Percentiles rank a stretch among this genome's conserved stretches.
Evolutionary conservation across 2,888 invertebrate genomes (phyloP).

Genomic region (Mayetiola destructor): DNA sequence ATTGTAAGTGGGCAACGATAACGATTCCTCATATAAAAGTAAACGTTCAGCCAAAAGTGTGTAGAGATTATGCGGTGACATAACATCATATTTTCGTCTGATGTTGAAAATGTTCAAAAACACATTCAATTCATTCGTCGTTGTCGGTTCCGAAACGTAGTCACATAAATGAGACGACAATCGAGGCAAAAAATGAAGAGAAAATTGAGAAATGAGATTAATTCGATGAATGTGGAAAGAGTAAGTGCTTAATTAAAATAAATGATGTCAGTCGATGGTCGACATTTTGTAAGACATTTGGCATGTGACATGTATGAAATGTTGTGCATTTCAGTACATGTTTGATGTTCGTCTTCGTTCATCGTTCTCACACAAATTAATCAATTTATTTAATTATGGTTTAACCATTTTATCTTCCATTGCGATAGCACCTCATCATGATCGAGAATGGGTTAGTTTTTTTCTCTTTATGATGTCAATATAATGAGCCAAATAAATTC

Average conservation of each 20-base stretch:
- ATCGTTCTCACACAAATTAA: neutral
- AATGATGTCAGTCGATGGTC: too few species aligned
- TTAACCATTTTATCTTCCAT: neutral
- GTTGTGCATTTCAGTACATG: too few species aligned
- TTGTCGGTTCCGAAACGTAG: too few species aligned
- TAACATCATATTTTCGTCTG: constrained; percentile 86
- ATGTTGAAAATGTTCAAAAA: neutral
- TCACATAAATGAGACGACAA: neutral
- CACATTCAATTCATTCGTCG: neutral
- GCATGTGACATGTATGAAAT: too few species aligned
- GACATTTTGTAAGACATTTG: too few species aligned
- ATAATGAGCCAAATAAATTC: constrained; percentile 22
- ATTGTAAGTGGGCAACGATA: constrained; percentile 93
- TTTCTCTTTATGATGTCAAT: too few species aligned
- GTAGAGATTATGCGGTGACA: constrained; percentile 97
- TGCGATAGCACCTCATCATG: neutral
- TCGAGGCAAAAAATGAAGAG: neutral
- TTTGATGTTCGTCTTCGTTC: too few species aligned
- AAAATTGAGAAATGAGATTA: neutral
- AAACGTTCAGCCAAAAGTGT: constrained; percentile 88
- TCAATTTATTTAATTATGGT: neutral
- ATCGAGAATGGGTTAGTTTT: constrained; percentile 1
- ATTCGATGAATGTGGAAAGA: neutral
- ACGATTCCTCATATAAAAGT: constrained; percentile 70
- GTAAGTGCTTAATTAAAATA: neutral